Evolutionary conservation across 2,797 vertebrate species (phyloP).

Genomic region (Coranthus polyacanthus): DNA sequence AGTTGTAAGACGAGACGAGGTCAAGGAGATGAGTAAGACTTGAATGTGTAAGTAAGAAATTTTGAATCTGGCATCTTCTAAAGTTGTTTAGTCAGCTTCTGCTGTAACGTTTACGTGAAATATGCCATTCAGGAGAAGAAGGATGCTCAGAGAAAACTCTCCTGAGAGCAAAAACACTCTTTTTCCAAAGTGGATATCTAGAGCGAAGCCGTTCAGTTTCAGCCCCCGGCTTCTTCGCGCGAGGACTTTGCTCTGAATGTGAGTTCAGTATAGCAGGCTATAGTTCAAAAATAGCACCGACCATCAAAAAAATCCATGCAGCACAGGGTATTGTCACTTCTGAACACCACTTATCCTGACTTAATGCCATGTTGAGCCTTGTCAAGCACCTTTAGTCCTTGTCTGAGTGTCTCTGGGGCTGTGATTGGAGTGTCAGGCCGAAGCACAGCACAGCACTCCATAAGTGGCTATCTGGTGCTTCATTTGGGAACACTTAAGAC

Average conservation of each 20-base stretch:
- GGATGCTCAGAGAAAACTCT: conserved; percentile 10
- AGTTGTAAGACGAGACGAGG: conserved; percentile 49
- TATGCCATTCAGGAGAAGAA: conserved; percentile 2
- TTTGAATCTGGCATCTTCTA: conserved; percentile 24
- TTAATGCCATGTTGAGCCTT: conserved; percentile 48
- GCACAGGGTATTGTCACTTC: conserved; percentile 17
- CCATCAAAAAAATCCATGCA: conserved; percentile 13
- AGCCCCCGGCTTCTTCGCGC: background rate
- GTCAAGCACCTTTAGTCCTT: conserved; percentile 61
- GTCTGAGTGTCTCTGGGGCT: conserved; percentile 57
- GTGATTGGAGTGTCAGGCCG: conserved; percentile 59
- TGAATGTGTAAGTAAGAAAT: conserved; percentile 43
- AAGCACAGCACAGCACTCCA: conserved; percentile 52
- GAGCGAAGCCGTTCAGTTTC: background rate
- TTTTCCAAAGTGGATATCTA: conserved; percentile 12
- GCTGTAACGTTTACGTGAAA: conserved; percentile 16
- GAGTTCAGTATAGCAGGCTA: background rate
- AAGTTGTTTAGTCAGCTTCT: conserved; percentile 47
- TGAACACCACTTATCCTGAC: conserved; percentile 64
- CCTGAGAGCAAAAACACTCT: background rate
- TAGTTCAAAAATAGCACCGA: background rate
- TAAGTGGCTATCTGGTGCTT: conserved; percentile 74
- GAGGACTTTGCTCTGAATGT: conserved; percentile 11
- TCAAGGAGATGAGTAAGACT: conserved; percentile 42
- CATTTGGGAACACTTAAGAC: conserved; percentile 83